A percentile compares a stretch with the other conserved stretches of the same genome.
These are phyloP conservation scores for Porphyrio hochstetteri DNA, from an alignment of 2,113 vertebrate genomes.

Conservation along the genomic window DNA sequence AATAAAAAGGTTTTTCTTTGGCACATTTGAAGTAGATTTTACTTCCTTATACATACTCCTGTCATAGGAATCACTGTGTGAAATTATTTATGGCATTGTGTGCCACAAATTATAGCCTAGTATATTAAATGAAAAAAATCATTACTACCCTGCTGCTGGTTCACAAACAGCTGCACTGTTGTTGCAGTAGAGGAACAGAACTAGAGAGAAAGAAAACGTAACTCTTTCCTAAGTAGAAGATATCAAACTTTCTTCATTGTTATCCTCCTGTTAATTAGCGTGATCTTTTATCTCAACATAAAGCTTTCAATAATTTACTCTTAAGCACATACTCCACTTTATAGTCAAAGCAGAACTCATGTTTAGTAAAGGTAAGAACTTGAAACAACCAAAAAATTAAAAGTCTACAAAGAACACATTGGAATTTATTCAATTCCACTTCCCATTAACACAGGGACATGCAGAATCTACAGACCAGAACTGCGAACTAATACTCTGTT, in stretches of 20 bases:
- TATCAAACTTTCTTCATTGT: not conserved
- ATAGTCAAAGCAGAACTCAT: not conserved
- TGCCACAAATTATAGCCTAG: not conserved
- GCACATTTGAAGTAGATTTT: not conserved
- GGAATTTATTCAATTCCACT: not conserved
- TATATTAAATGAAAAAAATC: not conserved
- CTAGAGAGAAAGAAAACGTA: not conserved
- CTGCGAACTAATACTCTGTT: not conserved
- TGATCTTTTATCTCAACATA: not conserved
- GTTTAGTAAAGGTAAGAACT: not conserved
- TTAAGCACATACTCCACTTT: not conserved
- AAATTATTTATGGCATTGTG: not conserved
- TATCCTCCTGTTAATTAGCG: not conserved
- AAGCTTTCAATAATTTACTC: not conserved
- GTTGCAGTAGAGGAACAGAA: not conserved
- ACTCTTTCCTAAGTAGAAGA: not conserved
- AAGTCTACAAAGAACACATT: not conserved
- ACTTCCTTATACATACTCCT: not conserved
- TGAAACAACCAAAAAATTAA: not conserved
- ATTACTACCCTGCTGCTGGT: not conserved
- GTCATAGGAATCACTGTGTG: not conserved
- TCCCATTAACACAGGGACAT: not conserved
- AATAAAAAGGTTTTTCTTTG: not conserved
- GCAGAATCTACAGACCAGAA: not conserved
- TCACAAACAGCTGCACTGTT: not conserved